Evolutionary conservation across 1,140 invertebrate species (phyloP), one percentile per base, ranked within the genome.

Genomic region (Rhizoglyphus robini): DNA sequence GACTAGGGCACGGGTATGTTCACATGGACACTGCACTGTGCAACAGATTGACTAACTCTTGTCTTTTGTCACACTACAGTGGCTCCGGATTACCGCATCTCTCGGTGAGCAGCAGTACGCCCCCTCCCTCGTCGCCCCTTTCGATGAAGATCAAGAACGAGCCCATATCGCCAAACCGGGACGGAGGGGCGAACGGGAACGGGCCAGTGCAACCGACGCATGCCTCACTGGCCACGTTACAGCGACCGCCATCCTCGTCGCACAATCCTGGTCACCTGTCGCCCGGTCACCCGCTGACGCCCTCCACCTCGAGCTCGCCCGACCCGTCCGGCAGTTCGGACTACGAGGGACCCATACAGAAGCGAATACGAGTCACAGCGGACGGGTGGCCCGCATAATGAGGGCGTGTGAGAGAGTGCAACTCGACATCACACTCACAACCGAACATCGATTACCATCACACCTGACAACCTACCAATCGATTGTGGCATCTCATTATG

Each of bases 71-170:
- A n/a, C n/a, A n/a, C n/a, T n/a, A 54, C 15, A 46, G n/a, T 8
- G 31, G 46, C 25, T 23, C 63, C 48, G 41, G 30, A 29, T 68
- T 76, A 41, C 73, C 75, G 51, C 73, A 77, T 51, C 78, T 92
- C 73, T 81, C 82, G 69, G 86, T 88, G 63, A 89, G 86, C 65
- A 86, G 83, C 71, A 87, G 88, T 74, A 89, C 87, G 69, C 87
- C 85, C 84, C 73, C 70, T 84, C 73, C 70, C 23, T 78, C 81
- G 38, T 85, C 88, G 68, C 87, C 88, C 8, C 78, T 86, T 71
- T 83, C 87, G 67, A 84, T 94, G 61, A 89, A 89, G 77, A 92
- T 96, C 73, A 96, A 94, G 78, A 90, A 88, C 70, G 91, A 96
- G 76, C 90, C 91, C 18, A 90, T 93, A 73, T 92, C 89, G 70